phyloP scores from a whole-genome alignment of 2,797 vertebrate genomes.

The Borostomias antarcticus region DNA sequence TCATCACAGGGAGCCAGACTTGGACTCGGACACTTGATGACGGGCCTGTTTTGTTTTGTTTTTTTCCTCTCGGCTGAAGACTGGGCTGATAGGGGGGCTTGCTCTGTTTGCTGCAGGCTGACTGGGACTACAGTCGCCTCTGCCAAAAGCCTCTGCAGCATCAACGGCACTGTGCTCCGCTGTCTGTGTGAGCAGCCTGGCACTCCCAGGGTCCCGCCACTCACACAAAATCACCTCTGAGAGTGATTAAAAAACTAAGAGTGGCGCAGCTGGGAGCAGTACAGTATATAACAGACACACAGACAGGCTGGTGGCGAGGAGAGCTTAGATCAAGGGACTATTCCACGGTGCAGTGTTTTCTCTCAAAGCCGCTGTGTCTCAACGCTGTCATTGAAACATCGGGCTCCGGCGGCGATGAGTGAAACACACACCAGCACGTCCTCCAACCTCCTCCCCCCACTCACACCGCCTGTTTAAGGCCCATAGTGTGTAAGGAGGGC shows the following conservation, averaged over 20 bases:
- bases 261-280: constrained; percentile 25
- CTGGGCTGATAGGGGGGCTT: constrained; percentile 22
- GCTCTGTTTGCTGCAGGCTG: constrained; percentile 26
- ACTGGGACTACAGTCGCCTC: constrained; percentile 27
- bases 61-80: constrained; percentile 17
- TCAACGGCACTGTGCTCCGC: constrained; percentile 15
- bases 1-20: constrained; percentile 46
- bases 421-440: constrained; percentile 49
- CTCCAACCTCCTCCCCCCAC: constrained; percentile 50
- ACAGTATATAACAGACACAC: constrained; percentile 33
- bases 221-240: constrained; percentile 44
- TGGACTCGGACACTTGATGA: constrained; percentile 41
- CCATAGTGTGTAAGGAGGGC: neutral
- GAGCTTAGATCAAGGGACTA: constrained; percentile 38
- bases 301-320: constrained; percentile 39
- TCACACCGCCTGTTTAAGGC: constrained; percentile 48
- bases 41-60: constrained; percentile 36
- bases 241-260: constrained; percentile 15
- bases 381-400: constrained; percentile 33
- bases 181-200: constrained; percentile 24
- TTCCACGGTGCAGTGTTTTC: constrained; percentile 31
- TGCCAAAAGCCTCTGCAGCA: constrained; percentile 24
- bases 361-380: constrained; percentile 32
- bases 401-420: constrained; percentile 44
- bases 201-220: constrained; percentile 11